Evolutionary conservation across 64 coral and sea anemone species (phyloP).

Genomic region (Porites australiensis): DNA sequence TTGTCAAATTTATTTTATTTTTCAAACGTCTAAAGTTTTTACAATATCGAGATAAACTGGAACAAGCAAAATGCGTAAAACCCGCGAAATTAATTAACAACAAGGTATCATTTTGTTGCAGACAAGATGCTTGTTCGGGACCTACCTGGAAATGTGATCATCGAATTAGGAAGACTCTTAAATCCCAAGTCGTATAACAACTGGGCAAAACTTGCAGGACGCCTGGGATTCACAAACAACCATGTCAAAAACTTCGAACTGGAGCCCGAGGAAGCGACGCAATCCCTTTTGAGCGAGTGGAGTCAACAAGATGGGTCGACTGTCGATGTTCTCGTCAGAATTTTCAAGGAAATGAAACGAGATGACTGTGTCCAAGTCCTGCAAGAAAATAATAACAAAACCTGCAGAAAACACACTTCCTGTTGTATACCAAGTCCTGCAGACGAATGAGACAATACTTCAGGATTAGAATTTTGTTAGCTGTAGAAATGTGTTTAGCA

Average conservation of each 20-base stretch:
- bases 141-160: neutral
- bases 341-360: slow-evolving; percentile 37
- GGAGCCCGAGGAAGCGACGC: neutral
- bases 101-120: neutral
- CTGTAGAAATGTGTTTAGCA: too few relatives aligned
- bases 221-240: neutral
- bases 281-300: slow-evolving; percentile 12
- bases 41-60: too few relatives aligned
- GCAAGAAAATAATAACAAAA: too few relatives aligned
- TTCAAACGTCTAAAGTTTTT: too few relatives aligned
- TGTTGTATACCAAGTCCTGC: too few relatives aligned
- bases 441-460: too few relatives aligned
- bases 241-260: neutral
- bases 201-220: slow-evolving; percentile 1
- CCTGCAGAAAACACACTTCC: too few relatives aligned
- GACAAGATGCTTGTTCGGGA: slow-evolving; percentile 34
- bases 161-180: slow-evolving; percentile 6
- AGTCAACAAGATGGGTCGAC: neutral
- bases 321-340: neutral
- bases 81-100: too few relatives aligned
- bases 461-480: too few relatives aligned
- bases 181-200: slow-evolving; percentile 36
- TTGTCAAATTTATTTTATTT: too few relatives aligned
- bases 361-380: slow-evolving; percentile 38
- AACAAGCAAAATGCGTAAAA: too few relatives aligned